Base-by-base conservation (phyloP, 2,888 invertebrate genomes). In the Pharmacophagus antenor region DNA sequence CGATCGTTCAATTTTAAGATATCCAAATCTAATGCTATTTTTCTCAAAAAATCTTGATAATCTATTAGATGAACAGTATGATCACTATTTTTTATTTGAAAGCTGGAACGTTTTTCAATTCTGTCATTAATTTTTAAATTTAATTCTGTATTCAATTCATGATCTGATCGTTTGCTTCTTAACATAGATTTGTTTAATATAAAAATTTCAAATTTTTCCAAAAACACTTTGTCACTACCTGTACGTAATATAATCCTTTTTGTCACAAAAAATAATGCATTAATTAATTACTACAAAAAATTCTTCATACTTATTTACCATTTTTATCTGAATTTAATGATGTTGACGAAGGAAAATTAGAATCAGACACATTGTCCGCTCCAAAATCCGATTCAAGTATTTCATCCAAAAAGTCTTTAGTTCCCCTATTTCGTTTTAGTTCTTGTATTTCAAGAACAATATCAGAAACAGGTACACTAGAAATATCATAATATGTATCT, bases 371-470 rank as follows among this genome's bases (percentile, higher is more conserved):
- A 68, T 69, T 79, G 70, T 85, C 85, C 53, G 73, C 67, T n/a
- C 70, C 66, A 6, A 73, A 64, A 56, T 88, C 88, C 2, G 80
- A 77, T 64, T 89, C 89, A 42, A 90, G 74, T 65, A 90, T 84
- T 61, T 88, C 86, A 54, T 88, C 85, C 62, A 89, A 66, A 66
- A 90, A 90, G 66, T 86, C 85, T 67, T 76, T 83, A 15, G 86
- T 84, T 2, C 70, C 73, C 56, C 76, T 77, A 27, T 70, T 79
- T 69, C 82, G 81, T 68, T 75, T 85, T 50, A 88, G 72, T 58
- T 84, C 77, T 62, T 85, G 82, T 62, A 87, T 84, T 79, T 86
- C 87, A 37, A 78, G 68, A 54, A 81, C 74, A 17, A 86, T 72
- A 62, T 88, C 88, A 49, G 85, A 76, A 46, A 80, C 64, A 15